Evolutionary conservation across 2,113 vertebrate genomes (phyloP).

Genomic region (Porphyrio hochstetteri): DNA sequence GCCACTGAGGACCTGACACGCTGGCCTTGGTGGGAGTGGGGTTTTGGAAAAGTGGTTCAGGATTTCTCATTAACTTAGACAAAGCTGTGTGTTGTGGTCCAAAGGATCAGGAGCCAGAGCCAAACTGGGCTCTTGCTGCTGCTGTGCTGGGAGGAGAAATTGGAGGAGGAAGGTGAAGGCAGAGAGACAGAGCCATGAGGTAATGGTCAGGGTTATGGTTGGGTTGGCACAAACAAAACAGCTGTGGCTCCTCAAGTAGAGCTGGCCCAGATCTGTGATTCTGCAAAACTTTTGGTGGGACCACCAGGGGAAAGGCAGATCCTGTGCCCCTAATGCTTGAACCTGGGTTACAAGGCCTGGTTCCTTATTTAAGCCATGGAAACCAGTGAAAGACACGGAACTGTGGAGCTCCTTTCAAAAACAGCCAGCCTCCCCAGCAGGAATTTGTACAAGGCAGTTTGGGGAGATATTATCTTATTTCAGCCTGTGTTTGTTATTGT

Average conservation of each 20-base stretch:
- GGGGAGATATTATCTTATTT: not conserved
- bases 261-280: not conserved
- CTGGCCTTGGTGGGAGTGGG: not conserved
- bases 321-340: not conserved
- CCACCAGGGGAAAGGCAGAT: not conserved
- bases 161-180: not conserved
- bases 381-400: not conserved
- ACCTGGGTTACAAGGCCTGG: not conserved
- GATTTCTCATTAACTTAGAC: not conserved
- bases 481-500: not conserved
- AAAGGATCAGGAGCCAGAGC: not conserved
- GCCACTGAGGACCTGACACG: not conserved
- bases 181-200: not conserved
- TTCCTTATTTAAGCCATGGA: not conserved
- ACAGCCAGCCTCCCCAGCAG: not conserved
- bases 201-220: not conserved
- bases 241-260: not conserved
- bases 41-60: not conserved
- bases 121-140: not conserved
- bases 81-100: not conserved
- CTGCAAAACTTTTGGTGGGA: not conserved
- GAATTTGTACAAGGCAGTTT: not conserved
- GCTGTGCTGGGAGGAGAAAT: not conserved
- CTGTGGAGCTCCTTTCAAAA: not conserved
- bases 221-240: not conserved